Evolutionary conservation across 2,888 invertebrate genomes (phyloP), one percentile per base, ranked within the genome.

Genomic region (Ernsta delagoae): DNA sequence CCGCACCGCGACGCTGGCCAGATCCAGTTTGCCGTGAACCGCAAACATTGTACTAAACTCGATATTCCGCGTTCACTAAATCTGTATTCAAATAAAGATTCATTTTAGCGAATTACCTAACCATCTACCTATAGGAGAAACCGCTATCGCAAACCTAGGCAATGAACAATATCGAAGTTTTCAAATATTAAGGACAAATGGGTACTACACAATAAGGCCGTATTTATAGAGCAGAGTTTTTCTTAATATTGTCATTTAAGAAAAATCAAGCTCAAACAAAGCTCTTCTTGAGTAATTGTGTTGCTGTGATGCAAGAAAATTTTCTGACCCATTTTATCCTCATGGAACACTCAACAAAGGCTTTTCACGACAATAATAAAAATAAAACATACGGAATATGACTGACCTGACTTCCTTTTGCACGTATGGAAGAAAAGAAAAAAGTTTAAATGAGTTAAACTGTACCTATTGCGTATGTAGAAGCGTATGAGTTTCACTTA

Each of bases 31-130:
- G 87, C 90, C 75, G 92, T 91, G 81, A 94, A 93, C 75, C 92
- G 90, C 82, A 94, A 78, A 83, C 94, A 94, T 79, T 96, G 95
- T 91, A 95, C 96, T 95, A 97, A 93, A 97, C 97, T 96, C 97
- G 97, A 97, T 97, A 97, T 96, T 97, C 97, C 95, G 97, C 97
- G 95, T 96, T 97, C 96, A 96, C 97, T 96, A 97, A 96, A 96
- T 97, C 97, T 97, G 94, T 34, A 70, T 62, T 75, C 81, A 83
- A 74, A 75, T 8, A 66, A 57, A 6, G 24, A 24, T 24, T 24
- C 1, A 1, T 24, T 24, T 24, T 24, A 24, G 24, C 24, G 24
- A 24, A 3, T 24, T 24, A 24, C 24, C 24, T 24, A 24, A 24
- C 24, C 24, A 24, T 24, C 24, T 4, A 6, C 2, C 41, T 39